Base-by-base conservation (phyloP, 1,140 invertebrate genomes). In the Macrocentrus cingulum region DNA sequence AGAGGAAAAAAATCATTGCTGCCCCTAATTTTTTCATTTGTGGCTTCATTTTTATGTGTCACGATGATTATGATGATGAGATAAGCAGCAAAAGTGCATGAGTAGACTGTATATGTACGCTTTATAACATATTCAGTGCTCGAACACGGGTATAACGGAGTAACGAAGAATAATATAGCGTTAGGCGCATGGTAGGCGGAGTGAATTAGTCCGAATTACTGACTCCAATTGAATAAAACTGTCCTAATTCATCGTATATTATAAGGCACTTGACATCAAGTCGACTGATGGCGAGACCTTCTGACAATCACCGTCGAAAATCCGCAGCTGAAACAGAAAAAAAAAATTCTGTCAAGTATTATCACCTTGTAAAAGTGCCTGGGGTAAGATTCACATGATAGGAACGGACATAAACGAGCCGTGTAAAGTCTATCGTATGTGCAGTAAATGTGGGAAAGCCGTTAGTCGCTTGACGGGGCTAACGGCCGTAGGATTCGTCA, bases 181-280 rank as follows among this genome's bases (percentile, higher is more conserved):
- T 50, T 57, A 50, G 45, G n/a, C n/a, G n/a, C n/a, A n/a, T n/a
- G n/a, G 55, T 57, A 57, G 55, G 55, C 55, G 55, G 45, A 57
- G 37, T 58, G 39, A 58, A 58, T 58, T 58, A 51, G 56, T 41
- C 50, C 56, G 48, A 58, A 58, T 58, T 58, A 58, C 56, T 34
- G 37, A 18, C 48, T 58, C 23, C 56, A 58, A 58, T 58, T 58
- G 56, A 58, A 51, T 58, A 48, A 58, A 58, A 58, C 51, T 22
- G 48, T 58, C 37, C 51, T 58, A 58, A 51, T 36, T 58, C 48
- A 29, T 51, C 11, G 15, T 13, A 58, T 32, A 58, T 15, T 29
- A 16, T 22, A 39, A 49, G 5, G 8, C 11, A 39, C 36, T n/a
- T 39, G 13, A 29, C n/a, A n/a, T n/a, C n/a, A n/a, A n/a, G n/a